Base-by-base conservation (phyloP, 1,140 invertebrate genomes). In the Sycobia sp. region DNA sequence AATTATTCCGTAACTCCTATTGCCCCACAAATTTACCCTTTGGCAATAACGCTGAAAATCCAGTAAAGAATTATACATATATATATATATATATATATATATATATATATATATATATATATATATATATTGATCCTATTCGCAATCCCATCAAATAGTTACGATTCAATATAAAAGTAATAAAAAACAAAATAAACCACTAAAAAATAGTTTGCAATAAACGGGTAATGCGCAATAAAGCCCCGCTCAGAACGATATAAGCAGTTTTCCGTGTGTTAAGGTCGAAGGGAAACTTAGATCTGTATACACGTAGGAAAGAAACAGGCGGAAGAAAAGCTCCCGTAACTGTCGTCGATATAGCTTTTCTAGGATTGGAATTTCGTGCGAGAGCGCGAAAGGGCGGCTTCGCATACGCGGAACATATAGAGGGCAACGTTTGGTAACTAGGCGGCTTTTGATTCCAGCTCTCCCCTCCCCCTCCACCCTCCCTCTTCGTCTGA, bases 331-430 rank as follows among this genome's bases (percentile, higher is more conserved):
- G 9, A 16, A 27, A 55, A 14, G n/a, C 16, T 47, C 36, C 51
- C 46, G 54, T 63, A 65, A 68, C 65, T 65, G 68, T 71, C 68
- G 64, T 25, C 41, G 39, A 41, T 62, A 25, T 27, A 54, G 32
- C 29, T 51, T 51, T 34, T 36, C 29, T 34, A 64, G 39, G 51
- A 53, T 50, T 13, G 34, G 55, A 53, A 65, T 69, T 71, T 68
- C 66, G 66, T 65, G 67, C 67, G 67, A 63, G 57, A 68, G 67
- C 65, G 43, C 60, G 62, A n/a, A n/a, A n/a, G n/a, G n/a, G n/a
- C n/a, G n/a, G 62, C 60, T 20, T 50, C n/a, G 47, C 29, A n/a
- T n/a, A n/a, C 16, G 16, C 27, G n/a, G n/a, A n/a, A n/a, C n/a
- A n/a, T n/a, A n/a, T n/a, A n/a, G n/a, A 18, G 1, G 5, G 46